Percentiles rank a stretch among this genome's conserved stretches.
phyloP scores from a whole-genome alignment of 2,797 vertebrate genomes.

The Toxotes lorentzi region DNA sequence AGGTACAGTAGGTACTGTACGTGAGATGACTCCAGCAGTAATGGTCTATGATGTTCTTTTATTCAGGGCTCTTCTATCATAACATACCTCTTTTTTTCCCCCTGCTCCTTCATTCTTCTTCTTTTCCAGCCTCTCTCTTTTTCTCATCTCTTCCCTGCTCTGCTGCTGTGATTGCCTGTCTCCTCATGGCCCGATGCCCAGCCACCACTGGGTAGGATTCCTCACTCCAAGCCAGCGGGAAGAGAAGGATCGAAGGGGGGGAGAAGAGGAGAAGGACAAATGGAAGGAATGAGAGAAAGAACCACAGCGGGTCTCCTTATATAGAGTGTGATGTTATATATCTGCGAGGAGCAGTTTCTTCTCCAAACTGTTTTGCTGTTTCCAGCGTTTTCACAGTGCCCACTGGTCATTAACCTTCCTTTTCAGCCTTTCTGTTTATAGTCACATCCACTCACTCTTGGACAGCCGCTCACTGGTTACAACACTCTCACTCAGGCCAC shows the following conservation, averaged over 20 bases:
- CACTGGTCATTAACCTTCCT: conserved; percentile 49
- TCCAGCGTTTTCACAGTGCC: conserved; percentile 28
- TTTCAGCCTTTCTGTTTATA: conserved; percentile 67
- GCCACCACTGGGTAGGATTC: conserved; percentile 84
- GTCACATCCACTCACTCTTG: conserved; percentile 45
- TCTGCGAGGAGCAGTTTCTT: conserved; percentile 42
- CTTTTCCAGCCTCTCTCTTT: conserved; percentile 19
- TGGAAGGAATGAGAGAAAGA: conserved; percentile 68
- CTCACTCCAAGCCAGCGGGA: conserved; percentile 73
- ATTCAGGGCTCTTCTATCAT: conserved; percentile 1
- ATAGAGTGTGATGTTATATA: conserved; percentile 62
- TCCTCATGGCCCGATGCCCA: conserved; percentile 80
- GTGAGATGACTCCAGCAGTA: conserved; percentile 2
- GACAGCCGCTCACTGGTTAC: conserved; percentile 34
- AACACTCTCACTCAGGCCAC: conserved; percentile 47
- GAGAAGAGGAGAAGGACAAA: conserved; percentile 53
- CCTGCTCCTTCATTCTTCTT: conserved; percentile 15
- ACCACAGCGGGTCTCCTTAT: conserved; percentile 65
- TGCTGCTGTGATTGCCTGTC: conserved; percentile 72
- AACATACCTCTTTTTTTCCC: conserved; percentile 1
- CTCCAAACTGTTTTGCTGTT: conserved; percentile 39
- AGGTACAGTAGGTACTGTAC: not conserved
- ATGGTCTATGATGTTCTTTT: not conserved
- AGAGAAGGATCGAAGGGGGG: conserved; percentile 56
- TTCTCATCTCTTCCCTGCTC: conserved; percentile 60